Evolutionary conservation across 2,888 invertebrate species (phyloP), one percentile per base, ranked within the genome.

Genomic region (Limnephilus auricula): DNA sequence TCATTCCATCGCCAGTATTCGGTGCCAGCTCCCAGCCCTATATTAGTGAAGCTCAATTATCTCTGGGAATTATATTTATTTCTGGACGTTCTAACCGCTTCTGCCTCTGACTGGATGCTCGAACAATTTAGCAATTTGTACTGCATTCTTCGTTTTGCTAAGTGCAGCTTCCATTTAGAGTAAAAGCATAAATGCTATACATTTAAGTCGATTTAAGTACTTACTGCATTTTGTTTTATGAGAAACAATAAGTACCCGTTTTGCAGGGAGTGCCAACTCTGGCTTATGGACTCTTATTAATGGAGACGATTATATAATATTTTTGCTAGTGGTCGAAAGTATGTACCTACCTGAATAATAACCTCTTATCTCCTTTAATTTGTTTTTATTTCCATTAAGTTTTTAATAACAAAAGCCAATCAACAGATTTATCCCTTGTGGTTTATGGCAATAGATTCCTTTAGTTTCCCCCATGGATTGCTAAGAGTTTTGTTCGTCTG

Each of bases 121-220:
- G 25, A 37, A 84, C 37, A 25, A 84, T 84, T 84, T 37, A 37
- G 40, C n/a, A 40, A 84, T 84, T 83, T 84, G 84, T 34, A 40
- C 84, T n/a, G 9, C 18, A 13, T 82, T 82, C 32, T 82, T 82
- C 82, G 18, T 34, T 37, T n/a, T 84, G 37, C 40, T 40, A 84
- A 40, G 84, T 84, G 84, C 37, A 84, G 50, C 18, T 84, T 82
- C 82, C 82, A 82, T 82, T n/a, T 82, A 82, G 34, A 30, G 82
- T 82, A 32, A 18, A 82, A 82, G 50, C 50, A 25, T 65, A 65
- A 65, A 65, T 65, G 50, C 50, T 25, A 65, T 65, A 65, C 50
- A 65, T 65, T 65, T 18, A 18, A 65, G 25, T 65, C 50, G 18
- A 65, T 65, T 65, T 65, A 18, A 65, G 50, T 65, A 13, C 25